Conservation (phyloP, 2,888 invertebrate genomes). For the Rugalucina vietnamica region DNA sequence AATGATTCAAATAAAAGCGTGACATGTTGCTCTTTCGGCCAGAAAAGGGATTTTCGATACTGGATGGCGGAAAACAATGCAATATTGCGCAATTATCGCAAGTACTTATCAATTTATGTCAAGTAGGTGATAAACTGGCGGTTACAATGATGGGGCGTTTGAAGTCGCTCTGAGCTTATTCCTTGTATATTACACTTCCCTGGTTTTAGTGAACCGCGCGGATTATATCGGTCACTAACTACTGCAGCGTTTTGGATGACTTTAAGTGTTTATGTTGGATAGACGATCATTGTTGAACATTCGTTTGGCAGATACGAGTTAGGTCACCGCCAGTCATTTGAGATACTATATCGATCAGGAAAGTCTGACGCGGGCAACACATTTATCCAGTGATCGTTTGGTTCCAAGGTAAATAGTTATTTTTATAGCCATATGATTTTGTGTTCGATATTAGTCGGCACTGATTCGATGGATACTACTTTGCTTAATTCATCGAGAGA, state of each 20-base stretch:
- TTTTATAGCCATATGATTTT: not conserved
- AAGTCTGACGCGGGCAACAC: not conserved
- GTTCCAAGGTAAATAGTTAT: not conserved
- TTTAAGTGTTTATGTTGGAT: not conserved
- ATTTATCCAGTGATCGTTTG: not conserved
- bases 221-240: too few relatives aligned
- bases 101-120: too few relatives aligned
- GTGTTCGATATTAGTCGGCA: not conserved
- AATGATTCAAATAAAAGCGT: too few relatives aligned
- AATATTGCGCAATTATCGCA: too few relatives aligned
- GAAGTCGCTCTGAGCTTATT: too few relatives aligned
- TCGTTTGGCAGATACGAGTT: not conserved
- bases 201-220: too few relatives aligned
- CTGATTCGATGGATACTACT: not conserved
- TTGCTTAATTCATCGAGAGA: not conserved
- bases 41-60: too few relatives aligned
- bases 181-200: too few relatives aligned
- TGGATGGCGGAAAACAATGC: too few relatives aligned
- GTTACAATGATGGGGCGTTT: too few relatives aligned
- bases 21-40: too few relatives aligned
- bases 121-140: not conserved
- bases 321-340: not conserved
- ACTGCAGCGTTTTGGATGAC: slow-evolving; percentile 5
- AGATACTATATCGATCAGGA: not conserved
- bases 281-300: not conserved